A percentile compares a stretch with the other conserved stretches of the same genome.
Evolutionary conservation across 1,140 invertebrate genomes (phyloP).

Genomic region (Apis mellifera): DNA sequence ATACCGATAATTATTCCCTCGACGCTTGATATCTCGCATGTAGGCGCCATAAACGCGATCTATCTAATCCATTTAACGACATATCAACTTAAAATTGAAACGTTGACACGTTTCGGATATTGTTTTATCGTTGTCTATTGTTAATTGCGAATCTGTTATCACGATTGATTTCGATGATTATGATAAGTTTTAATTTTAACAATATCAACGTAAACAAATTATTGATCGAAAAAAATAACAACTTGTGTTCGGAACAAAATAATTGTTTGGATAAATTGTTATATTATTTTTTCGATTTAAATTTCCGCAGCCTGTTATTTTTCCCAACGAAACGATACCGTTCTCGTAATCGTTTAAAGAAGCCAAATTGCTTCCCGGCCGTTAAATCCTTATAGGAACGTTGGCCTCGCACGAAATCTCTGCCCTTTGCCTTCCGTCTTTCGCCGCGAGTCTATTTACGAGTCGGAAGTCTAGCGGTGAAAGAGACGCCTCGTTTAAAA

Average conservation of each 20-base stretch:
- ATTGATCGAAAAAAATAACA: too few relatives aligned
- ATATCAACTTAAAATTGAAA: not conserved
- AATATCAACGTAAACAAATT: too few relatives aligned
- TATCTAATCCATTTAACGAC: not conserved
- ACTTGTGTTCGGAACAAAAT: too few relatives aligned
- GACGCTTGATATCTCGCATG: not conserved
- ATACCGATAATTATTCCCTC: not conserved
- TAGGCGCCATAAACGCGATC: not conserved
- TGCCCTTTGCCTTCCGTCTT: not conserved
- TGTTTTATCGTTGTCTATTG: not conserved
- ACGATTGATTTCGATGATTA: too few relatives aligned
- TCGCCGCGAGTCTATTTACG: conserved; percentile 27
- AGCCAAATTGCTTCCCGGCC: not conserved
- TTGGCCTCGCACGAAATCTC: not conserved
- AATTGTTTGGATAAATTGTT: too few relatives aligned
- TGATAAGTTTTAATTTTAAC: too few relatives aligned
- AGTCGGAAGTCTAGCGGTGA: conserved; percentile 40
- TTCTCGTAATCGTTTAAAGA: not conserved
- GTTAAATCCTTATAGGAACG: not conserved
- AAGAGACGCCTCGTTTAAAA: not conserved
- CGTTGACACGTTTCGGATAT: not conserved
- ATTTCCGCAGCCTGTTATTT: too few relatives aligned
- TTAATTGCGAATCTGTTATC: not conserved
- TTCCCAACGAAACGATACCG: not conserved
- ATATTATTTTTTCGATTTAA: too few relatives aligned